phyloP scores from a whole-genome alignment of 2,888 invertebrate genomes.

The Thereva nobilitata region DNA sequence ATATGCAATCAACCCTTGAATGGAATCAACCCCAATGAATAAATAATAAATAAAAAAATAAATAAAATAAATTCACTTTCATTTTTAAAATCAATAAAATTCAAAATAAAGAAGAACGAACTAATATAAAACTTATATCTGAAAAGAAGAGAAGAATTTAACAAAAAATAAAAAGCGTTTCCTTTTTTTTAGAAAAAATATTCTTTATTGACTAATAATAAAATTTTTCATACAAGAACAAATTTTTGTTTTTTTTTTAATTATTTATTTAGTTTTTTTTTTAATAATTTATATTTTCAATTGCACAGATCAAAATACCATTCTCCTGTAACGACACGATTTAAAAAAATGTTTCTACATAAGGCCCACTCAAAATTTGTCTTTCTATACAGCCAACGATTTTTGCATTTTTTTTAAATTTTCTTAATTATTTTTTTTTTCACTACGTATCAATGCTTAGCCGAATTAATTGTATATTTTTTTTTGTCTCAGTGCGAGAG shows the following conservation, averaged over 20 bases:
- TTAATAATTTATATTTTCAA: constrained; percentile 44
- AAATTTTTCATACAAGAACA: constrained; percentile 45
- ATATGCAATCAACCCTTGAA: no score
- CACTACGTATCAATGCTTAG: constrained; percentile 23
- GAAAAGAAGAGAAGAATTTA: neutral
- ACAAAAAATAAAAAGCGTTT: constrained; percentile 15
- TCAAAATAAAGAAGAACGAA: neutral
- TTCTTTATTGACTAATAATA: constrained; percentile 46
- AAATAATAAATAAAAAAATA: constrained; percentile 5
- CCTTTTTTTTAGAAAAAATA: constrained; percentile 43
- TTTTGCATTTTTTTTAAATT: constrained; percentile 9
- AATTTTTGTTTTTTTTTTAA: constrained; percentile 33
- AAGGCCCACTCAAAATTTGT: constrained; percentile 23
- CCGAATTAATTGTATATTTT: neutral
- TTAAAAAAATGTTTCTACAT: constrained; percentile 30
- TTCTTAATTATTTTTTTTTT: constrained; percentile 29
- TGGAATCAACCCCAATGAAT: neutral
- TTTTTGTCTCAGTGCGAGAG: neutral
- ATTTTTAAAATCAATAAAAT: neutral
- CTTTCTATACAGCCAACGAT: neutral
- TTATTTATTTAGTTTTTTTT: constrained; percentile 28
- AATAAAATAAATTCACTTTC: neutral
- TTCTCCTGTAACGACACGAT: constrained; percentile 43
- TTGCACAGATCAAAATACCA: constrained; percentile 45
- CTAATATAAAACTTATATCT: neutral